Conservation (phyloP, 53 echinoderm and acorn worm species). For the Holothuria leucospilota region DNA sequence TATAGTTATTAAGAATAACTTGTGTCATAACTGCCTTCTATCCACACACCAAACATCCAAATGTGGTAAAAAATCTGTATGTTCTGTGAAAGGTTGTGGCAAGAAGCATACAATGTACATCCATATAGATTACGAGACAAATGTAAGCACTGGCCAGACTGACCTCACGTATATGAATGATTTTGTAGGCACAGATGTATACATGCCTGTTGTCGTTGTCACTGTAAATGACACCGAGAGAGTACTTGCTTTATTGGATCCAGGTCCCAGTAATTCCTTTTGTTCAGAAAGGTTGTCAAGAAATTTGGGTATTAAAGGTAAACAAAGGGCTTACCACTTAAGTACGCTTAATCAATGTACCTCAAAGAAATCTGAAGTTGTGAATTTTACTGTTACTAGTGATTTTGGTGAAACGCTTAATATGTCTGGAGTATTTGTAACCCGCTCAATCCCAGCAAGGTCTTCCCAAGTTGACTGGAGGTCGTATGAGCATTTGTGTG, state of each 20-base stretch:
- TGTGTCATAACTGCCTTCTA: slow-evolving; percentile 51
- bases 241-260: slow-evolving; percentile 50
- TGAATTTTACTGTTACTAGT: slow-evolving; percentile 22
- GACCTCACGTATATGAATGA: slow-evolving; percentile 39
- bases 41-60: slow-evolving; percentile 11
- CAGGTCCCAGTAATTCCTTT: slow-evolving; percentile 55
- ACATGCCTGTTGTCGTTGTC: slow-evolving; percentile 55
- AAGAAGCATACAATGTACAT: slow-evolving; percentile 48
- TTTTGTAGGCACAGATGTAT: background rate
- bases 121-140: background rate
- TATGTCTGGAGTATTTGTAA: slow-evolving; percentile 37
- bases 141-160: background rate
- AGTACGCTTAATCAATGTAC: slow-evolving; percentile 42
- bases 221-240: slow-evolving; percentile 24
- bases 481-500: slow-evolving; percentile 36
- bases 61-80: slow-evolving; percentile 42
- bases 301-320: slow-evolving; percentile 33
- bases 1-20: slow-evolving; percentile 33
- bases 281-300: slow-evolving; percentile 35
- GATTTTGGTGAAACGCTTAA: slow-evolving; percentile 29
- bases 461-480: slow-evolving; percentile 24
- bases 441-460: slow-evolving; percentile 44
- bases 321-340: slow-evolving; percentile 12
- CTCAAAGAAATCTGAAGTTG: slow-evolving; percentile 22
- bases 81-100: slow-evolving; percentile 51